phyloP scores from a whole-genome alignment of 2,797 vertebrate genomes.

The Momotus momota region DNA sequence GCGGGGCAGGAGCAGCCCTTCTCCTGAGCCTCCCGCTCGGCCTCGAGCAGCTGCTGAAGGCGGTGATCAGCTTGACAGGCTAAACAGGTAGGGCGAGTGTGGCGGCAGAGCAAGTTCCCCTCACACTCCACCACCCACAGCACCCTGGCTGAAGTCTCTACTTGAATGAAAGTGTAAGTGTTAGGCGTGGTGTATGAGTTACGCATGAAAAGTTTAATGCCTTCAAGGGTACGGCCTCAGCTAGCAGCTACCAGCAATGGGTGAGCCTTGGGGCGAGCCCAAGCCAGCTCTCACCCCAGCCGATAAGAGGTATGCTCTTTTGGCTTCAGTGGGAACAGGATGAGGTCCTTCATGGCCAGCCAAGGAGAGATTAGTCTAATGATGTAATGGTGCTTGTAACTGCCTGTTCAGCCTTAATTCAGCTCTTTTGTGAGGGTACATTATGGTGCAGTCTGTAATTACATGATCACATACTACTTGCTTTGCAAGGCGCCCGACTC shows the following conservation, averaged over 20 bases:
- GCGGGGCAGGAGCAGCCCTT: conserved; percentile 3
- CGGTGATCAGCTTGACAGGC: not conserved
- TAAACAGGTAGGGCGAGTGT: conserved; percentile 34
- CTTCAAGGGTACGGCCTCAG: conserved; percentile 13
- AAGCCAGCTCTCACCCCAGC: not conserved
- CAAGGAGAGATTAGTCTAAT: conserved; percentile 54
- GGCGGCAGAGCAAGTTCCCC: conserved; percentile 37
- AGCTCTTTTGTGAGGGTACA: conserved; percentile 14
- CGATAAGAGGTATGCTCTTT: not conserved
- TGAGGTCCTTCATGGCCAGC: conserved; percentile 22
- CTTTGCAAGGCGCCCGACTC: not conserved
- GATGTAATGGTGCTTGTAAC: conserved; percentile 54
- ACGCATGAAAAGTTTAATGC: conserved; percentile 1
- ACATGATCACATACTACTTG: not conserved
- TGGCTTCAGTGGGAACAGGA: conserved; percentile 38
- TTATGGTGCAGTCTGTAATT: conserved; percentile 35
- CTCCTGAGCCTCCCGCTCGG: not conserved
- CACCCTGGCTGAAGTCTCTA: not conserved
- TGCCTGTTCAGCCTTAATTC: conserved; percentile 50
- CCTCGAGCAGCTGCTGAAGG: not conserved
- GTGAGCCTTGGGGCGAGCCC: not conserved
- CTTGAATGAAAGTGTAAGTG: conserved; percentile 40
- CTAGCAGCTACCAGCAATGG: conserved; percentile 2
- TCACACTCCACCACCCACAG: conserved; percentile 15
- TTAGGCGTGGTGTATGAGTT: conserved; percentile 38